Base-by-base conservation (phyloP, 2,888 invertebrate genomes). In the Eurois occulta region DNA sequence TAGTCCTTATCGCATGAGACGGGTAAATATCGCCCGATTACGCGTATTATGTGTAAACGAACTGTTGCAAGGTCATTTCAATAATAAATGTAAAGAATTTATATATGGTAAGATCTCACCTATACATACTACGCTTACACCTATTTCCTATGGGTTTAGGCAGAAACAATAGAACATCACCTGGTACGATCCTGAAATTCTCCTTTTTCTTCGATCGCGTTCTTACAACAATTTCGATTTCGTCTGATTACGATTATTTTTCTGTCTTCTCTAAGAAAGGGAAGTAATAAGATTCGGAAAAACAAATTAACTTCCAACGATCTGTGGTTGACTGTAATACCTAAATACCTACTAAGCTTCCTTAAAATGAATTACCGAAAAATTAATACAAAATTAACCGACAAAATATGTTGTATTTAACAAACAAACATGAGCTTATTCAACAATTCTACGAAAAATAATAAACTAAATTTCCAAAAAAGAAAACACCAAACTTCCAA, bases 21-120 rank as follows among this genome's bases (percentile, higher is more conserved):
- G 58, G 55, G 55, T 76, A 76, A 80, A 76, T 62, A 70, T 60
- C 24, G 24, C 8, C n/a, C 58, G 78, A 80, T 78, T 67, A 58
- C 41, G 41, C 38, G 16, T 46, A 32, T 38, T 70, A 55, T 72
- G 72, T 79, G 28, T 80, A 58, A 72, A 65, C 55, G 38, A 72
- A 73, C 65, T 58, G 79, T 18, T 16, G 72, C 38, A 72, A 73
- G 41, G 66, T 66, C 52, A 67, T 32, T 66, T 66, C 48, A 41
- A 73, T 21, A 55, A 21, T 35, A 62, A 21, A 62, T 62, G 21
- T 4, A 48, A 48, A 48, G 18, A 77, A 38, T 46, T 21, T 35
- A 35, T 4, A 35, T 4, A 21, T 62, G 10, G 32, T 32, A 21
- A 41, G 18, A 38, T 68, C n/a, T 32, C 18, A 32, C 21, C 4